Percentiles rank a stretch among this genome's conserved stretches.
These are phyloP conservation scores for Furnarius figulus DNA, from an alignment of 2,113 vertebrate genomes.

Conservation along the genomic window DNA sequence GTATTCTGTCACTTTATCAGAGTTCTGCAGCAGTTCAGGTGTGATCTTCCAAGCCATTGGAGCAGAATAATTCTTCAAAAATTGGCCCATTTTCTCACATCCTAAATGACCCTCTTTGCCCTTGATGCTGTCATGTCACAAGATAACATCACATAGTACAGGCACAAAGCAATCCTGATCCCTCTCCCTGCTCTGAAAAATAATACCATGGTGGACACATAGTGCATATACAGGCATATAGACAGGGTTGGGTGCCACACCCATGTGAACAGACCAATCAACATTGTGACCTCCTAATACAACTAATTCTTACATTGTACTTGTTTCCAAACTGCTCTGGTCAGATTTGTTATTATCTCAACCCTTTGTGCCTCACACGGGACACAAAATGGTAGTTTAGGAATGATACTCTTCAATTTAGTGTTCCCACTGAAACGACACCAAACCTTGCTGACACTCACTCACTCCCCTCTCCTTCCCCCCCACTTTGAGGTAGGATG, in stretches of 20 bases:
- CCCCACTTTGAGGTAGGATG: background rate
- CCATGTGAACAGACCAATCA: background rate
- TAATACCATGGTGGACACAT: rapidly evolving
- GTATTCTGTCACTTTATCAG: background rate
- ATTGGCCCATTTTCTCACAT: background rate
- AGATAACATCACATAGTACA: background rate
- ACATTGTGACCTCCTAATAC: background rate
- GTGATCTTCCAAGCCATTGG: background rate
- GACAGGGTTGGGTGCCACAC: background rate
- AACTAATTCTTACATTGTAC: background rate
- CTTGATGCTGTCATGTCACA: background rate
- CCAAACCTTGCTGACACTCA: background rate
- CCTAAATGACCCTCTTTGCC: background rate
- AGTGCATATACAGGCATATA: background rate
- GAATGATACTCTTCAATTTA: background rate
- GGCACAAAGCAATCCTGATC: background rate
- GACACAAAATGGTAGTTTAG: background rate
- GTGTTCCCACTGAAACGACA: background rate
- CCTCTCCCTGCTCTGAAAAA: background rate
- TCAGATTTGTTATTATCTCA: background rate
- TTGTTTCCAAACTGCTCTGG: background rate
- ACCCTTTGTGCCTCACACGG: background rate
- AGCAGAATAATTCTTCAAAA: background rate
- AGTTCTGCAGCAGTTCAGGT: background rate
- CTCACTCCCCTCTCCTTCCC: rapidly evolving